Conservation (phyloP, 2,888 invertebrate species). For the Idaea straminata region DNA sequence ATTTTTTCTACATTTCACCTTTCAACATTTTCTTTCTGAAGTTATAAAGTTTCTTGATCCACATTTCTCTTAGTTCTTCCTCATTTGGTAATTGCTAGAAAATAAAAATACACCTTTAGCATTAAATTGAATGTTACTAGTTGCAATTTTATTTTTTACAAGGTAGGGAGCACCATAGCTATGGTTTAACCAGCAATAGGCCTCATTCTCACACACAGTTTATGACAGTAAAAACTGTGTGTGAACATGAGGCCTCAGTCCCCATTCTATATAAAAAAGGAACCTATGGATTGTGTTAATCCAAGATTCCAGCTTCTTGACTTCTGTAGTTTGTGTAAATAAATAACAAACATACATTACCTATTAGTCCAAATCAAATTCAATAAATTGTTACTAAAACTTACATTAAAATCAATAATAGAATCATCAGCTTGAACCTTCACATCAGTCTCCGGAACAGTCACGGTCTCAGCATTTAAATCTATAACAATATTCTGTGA, state of each 20-base stretch:
- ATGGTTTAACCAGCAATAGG: too few relatives aligned
- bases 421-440: conserved; percentile 77
- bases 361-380: too few relatives aligned
- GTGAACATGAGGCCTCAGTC: too few relatives aligned
- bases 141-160: too few relatives aligned
- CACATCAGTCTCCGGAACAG: conserved; percentile 80
- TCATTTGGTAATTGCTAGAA: conserved; percentile 84
- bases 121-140: background rate
- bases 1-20: conserved; percentile 58
- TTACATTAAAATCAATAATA: conserved; percentile 84
- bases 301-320: too few relatives aligned
- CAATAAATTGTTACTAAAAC: conserved; percentile 32
- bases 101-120: conserved; percentile 2
- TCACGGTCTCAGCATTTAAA: conserved; percentile 85
- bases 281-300: too few relatives aligned
- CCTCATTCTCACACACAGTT: too few relatives aligned
- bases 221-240: too few relatives aligned
- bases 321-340: too few relatives aligned
- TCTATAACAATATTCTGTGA: conserved; percentile 87
- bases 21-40: conserved; percentile 82
- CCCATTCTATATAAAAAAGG: too few relatives aligned
- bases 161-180: too few relatives aligned
- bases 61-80: conserved; percentile 85
- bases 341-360: background rate
- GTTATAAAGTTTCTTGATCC: conserved; percentile 85